phyloP scores from a whole-genome alignment of 2,888 invertebrate genomes.

The Tyria jacobaeae region DNA sequence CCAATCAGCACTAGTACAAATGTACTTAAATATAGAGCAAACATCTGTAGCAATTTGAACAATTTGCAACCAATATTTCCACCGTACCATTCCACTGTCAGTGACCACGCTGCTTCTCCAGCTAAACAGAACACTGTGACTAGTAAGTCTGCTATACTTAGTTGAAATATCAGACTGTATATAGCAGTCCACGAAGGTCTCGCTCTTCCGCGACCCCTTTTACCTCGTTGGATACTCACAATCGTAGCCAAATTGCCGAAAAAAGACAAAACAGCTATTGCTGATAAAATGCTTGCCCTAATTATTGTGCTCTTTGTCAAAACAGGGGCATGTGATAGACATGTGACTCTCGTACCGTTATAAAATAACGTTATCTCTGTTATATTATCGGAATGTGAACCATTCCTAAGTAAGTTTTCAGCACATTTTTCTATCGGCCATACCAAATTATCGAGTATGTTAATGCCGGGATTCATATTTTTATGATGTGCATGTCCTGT shows the following conservation, averaged over 20 bases:
- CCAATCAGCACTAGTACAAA: constrained; percentile 94
- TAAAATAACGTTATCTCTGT: constrained; percentile 58
- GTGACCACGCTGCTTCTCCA: constrained; percentile 93
- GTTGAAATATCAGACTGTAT: constrained; percentile 92
- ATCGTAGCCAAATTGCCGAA: constrained; percentile 92
- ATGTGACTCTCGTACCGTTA: constrained; percentile 73
- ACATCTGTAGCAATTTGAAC: constrained; percentile 93
- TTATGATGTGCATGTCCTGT: constrained; percentile 61
- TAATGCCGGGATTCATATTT: constrained; percentile 57
- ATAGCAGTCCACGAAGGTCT: constrained; percentile 90
- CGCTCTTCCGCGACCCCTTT: constrained; percentile 84
- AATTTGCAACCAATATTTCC: constrained; percentile 92
- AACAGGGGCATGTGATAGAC: constrained; percentile 89
- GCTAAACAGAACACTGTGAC: constrained; percentile 93
- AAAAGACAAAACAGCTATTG: constrained; percentile 91
- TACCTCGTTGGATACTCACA: constrained; percentile 90
- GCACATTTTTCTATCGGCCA: constrained; percentile 78
- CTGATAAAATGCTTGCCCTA: constrained; percentile 88
- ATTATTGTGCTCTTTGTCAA: constrained; percentile 88
- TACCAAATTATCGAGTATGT: constrained; percentile 49
- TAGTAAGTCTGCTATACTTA: constrained; percentile 93
- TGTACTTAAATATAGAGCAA: constrained; percentile 93
- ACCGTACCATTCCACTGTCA: constrained; percentile 93
- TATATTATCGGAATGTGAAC: constrained; percentile 59
- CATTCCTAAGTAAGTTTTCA: constrained; percentile 62